phyloP scores from a whole-genome alignment of 2,888 invertebrate genomes.

The Epiblema foenella region DNA sequence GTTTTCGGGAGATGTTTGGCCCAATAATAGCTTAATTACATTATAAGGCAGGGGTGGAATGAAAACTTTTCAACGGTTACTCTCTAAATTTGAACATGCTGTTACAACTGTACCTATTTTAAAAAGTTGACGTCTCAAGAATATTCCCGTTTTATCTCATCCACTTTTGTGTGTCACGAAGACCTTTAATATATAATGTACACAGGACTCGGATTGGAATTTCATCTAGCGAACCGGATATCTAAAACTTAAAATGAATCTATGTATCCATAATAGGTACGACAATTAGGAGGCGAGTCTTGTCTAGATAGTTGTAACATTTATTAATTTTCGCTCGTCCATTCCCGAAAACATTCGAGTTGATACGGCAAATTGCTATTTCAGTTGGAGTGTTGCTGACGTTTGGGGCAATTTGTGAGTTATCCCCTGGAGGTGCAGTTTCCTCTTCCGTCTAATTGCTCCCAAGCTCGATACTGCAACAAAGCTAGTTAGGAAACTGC shows the following conservation, averaged over 20 bases:
- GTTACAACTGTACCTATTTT: not conserved
- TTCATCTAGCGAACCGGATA: conserved; percentile 14
- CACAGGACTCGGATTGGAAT: conserved; percentile 31
- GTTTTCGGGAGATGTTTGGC: conserved; percentile 45
- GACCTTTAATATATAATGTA: conserved; percentile 21
- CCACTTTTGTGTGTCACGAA: conserved; percentile 22
- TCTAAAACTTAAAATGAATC: conserved; percentile 27
- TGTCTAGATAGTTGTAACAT: conserved; percentile 16
- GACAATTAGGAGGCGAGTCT: conserved; percentile 1
- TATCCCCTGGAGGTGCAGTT: conserved; percentile 78
- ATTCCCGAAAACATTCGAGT: conserved; percentile 50
- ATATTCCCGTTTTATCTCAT: conserved; percentile 18
- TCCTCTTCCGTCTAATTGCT: conserved; percentile 77
- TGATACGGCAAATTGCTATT: conserved; percentile 69
- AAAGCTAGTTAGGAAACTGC: conserved; percentile 65
- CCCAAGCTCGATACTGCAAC: conserved; percentile 56
- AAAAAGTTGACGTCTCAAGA: conserved; percentile 13
- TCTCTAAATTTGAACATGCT: conserved; percentile 6
- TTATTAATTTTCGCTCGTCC: conserved; percentile 11
- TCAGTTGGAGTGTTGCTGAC: conserved; percentile 66
- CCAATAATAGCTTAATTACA: conserved; percentile 42
- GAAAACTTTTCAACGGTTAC: conserved; percentile 9
- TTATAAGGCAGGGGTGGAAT: conserved; percentile 25
- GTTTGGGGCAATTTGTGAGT: conserved; percentile 75
- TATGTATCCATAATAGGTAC: not conserved